Evolutionary conservation across 1,140 invertebrate species (phyloP).

Genomic region (Neoseiulus cucumeris): DNA sequence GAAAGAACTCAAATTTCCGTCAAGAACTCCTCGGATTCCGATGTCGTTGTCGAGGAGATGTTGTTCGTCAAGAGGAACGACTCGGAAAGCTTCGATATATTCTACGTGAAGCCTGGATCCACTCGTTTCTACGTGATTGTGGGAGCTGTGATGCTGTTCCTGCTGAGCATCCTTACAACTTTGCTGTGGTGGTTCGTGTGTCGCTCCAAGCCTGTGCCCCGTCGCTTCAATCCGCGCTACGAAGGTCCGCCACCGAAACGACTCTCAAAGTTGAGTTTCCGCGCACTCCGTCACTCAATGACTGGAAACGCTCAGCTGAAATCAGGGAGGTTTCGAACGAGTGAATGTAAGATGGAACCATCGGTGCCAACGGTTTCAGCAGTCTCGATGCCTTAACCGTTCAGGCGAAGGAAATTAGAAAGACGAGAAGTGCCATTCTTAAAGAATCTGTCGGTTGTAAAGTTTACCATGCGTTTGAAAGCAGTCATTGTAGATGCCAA

Average conservation of each 20-base stretch:
- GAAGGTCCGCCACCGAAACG: background rate
- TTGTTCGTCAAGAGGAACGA: background rate
- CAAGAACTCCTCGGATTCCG: background rate
- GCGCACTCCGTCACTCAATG: background rate
- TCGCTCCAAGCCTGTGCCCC: background rate
- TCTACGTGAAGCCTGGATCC: background rate
- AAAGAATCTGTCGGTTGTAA: no score
- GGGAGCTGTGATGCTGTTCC: background rate
- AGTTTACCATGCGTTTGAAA: no score
- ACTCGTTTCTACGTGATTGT: background rate
- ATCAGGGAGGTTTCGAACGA: background rate
- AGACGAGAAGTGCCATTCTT: no score
- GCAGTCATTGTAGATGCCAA: no score
- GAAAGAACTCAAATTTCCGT: background rate
- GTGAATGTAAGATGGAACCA: background rate
- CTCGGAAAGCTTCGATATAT: background rate
- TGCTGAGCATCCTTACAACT: background rate
- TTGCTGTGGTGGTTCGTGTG: background rate
- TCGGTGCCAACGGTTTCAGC: background rate
- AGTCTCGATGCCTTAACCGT: background rate
- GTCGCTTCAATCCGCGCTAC: background rate
- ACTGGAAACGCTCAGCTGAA: background rate
- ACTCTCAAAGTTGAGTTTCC: background rate
- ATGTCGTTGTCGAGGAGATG: background rate
- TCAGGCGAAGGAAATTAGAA: no score